Evolutionary conservation across 2,797 vertebrate species (phyloP).

Genomic region (Macropus fuliginosus): DNA sequence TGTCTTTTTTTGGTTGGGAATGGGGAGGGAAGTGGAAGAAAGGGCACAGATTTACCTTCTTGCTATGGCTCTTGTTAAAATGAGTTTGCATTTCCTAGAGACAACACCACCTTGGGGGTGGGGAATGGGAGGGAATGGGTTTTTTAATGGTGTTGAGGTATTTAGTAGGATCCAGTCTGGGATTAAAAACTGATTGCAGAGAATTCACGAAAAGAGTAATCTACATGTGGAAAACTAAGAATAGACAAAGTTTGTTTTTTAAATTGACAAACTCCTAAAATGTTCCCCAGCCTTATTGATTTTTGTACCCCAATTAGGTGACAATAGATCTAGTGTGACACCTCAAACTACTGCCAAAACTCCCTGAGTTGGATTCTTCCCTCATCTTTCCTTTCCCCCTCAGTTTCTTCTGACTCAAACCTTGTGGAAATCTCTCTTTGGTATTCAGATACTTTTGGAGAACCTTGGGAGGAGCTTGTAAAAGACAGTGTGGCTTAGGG

Average conservation of each 20-base stretch:
- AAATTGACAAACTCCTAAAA: neutral
- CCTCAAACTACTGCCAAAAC: neutral
- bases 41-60: conserved; percentile 20
- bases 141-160: neutral
- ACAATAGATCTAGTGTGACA: neutral
- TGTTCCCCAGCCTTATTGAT: neutral
- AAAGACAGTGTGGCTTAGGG: neutral
- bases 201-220: neutral
- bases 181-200: neutral
- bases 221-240: neutral
- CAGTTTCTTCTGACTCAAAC: neutral
- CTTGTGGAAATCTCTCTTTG: neutral
- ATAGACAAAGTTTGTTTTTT: neutral
- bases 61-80: conserved; percentile 55
- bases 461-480: neutral
- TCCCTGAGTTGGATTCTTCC: neutral
- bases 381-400: neutral
- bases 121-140: neutral
- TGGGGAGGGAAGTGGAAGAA: neutral
- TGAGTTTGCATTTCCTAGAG: conserved; percentile 15
- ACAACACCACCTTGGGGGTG: neutral
- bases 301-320: neutral
- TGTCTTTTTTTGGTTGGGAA: neutral
- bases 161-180: neutral
- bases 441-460: neutral